Evolutionary conservation across 1,140 invertebrate genomes (phyloP).

Genomic region (Sminthurinus signatus): DNA sequence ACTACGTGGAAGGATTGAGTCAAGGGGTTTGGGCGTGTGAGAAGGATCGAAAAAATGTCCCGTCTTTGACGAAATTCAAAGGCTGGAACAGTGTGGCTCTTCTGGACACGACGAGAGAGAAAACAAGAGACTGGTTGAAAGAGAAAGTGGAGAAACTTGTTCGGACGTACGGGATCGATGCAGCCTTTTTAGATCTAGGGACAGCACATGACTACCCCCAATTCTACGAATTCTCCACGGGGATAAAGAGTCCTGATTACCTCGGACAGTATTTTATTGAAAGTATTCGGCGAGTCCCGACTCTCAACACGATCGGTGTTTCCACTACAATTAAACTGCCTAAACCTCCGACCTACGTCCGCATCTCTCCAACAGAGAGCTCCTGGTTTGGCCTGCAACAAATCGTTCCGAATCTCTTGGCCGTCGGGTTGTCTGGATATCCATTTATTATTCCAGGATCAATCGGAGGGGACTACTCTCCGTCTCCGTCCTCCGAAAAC

Average conservation of each 20-base stretch:
- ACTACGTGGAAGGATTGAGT: slow-evolving; percentile 60
- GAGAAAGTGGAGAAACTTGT: slow-evolving; percentile 63
- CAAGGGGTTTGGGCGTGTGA: slow-evolving; percentile 42
- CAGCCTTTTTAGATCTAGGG: slow-evolving; percentile 84
- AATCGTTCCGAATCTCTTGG: slow-evolving; percentile 77
- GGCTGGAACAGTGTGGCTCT: slow-evolving; percentile 67
- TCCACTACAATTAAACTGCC: slow-evolving; percentile 74
- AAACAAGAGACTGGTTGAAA: slow-evolving; percentile 69
- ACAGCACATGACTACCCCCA: slow-evolving; percentile 79
- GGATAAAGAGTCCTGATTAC: slow-evolving; percentile 68
- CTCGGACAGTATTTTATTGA: not conserved
- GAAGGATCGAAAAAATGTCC: slow-evolving; percentile 43
- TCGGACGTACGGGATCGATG: slow-evolving; percentile 70
- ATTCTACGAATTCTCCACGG: slow-evolving; percentile 64
- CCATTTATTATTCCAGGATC: slow-evolving; percentile 87
- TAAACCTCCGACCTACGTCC: slow-evolving; percentile 74
- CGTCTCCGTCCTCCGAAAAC: slow-evolving; percentile 5
- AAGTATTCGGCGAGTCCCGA: slow-evolving; percentile 34
- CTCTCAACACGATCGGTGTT: slow-evolving; percentile 67
- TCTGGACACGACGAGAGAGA: slow-evolving; percentile 75
- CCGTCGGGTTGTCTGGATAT: slow-evolving; percentile 78
- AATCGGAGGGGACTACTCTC: slow-evolving; percentile 70
- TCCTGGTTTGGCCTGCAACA: slow-evolving; percentile 80
- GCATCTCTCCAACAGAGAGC: slow-evolving; percentile 75
- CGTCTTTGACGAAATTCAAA: slow-evolving; percentile 68